Conservation (phyloP, 2,113 vertebrate species). For the Malurus cyaneus region DNA sequence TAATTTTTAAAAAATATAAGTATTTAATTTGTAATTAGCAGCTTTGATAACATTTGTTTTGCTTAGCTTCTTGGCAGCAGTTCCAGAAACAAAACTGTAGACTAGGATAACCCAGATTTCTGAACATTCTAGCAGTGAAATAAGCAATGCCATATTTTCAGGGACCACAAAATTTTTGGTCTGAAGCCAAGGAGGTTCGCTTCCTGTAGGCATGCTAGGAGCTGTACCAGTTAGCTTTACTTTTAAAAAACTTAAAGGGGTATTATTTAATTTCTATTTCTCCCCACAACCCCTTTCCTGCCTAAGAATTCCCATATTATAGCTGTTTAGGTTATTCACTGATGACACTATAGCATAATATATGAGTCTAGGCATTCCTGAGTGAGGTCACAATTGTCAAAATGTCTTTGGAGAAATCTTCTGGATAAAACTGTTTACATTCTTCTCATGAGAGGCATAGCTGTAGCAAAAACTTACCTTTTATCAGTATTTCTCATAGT, state of each 20-base stretch:
- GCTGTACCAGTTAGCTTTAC: background rate
- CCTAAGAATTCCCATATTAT: background rate
- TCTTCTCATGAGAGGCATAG: background rate
- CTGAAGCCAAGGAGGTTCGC: background rate
- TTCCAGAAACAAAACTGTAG: background rate
- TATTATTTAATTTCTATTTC: background rate
- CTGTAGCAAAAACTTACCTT: background rate
- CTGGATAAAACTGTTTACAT: background rate
- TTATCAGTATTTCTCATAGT: background rate
- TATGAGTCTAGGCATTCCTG: background rate
- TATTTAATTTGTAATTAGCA: background rate
- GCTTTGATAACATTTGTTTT: background rate
- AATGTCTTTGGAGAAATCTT: background rate
- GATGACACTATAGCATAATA: background rate
- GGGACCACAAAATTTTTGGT: background rate
- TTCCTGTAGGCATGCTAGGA: background rate
- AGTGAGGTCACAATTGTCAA: background rate
- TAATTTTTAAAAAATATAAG: background rate
- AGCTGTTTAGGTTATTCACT: background rate
- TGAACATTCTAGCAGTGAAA: background rate
- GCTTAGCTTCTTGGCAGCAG: background rate
- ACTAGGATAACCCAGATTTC: background rate
- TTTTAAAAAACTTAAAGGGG: background rate
- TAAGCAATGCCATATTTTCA: background rate
- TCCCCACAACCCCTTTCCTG: accelerated